A percentile compares a stretch with the other conserved stretches of the same genome.
Conservation (phyloP, 1,140 invertebrate genomes). For the Papilio dardanus region DNA sequence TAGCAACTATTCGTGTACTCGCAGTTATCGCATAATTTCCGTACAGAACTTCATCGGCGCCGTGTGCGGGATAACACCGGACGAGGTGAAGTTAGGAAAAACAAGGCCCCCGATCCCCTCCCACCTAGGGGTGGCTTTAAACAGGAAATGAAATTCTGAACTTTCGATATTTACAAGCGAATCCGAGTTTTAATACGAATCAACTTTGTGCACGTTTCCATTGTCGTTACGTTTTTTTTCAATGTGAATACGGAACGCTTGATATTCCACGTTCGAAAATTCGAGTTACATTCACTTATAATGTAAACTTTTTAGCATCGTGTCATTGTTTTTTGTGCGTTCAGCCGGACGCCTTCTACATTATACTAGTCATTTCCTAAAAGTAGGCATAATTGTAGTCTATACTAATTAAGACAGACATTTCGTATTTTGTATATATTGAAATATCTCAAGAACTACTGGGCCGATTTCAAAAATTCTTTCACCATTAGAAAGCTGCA, state of each 20-base stretch:
- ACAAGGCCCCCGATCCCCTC: slow-evolving; percentile 2
- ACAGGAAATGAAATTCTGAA: slow-evolving; percentile 62
- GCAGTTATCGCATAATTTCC: slow-evolving; percentile 34
- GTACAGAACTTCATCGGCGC: slow-evolving; percentile 39
- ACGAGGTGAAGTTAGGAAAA: slow-evolving; percentile 28
- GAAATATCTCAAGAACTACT: too few relatives aligned
- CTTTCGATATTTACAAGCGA: slow-evolving; percentile 62
- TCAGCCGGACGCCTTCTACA: not conserved
- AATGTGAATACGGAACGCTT: not conserved
- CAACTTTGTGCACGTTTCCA: slow-evolving; percentile 41
- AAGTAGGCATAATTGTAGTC: too few relatives aligned
- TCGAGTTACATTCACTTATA: not conserved
- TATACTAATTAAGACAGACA: too few relatives aligned
- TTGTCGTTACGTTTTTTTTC: slow-evolving; percentile 25
- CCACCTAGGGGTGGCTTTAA: slow-evolving; percentile 24
- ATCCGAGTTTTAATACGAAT: slow-evolving; percentile 54
- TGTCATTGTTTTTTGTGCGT: not conserved
- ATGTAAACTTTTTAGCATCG: slow-evolving; percentile 14
- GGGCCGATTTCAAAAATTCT: too few relatives aligned
- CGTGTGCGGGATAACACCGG: slow-evolving; percentile 39
- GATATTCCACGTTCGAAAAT: not conserved
- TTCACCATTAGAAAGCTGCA: too few relatives aligned
- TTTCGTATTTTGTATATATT: too few relatives aligned
- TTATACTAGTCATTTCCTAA: not conserved
- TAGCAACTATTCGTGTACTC: slow-evolving; percentile 34